Conservation (phyloP, 2,797 vertebrate species). For the Potorous gilbertii region DNA sequence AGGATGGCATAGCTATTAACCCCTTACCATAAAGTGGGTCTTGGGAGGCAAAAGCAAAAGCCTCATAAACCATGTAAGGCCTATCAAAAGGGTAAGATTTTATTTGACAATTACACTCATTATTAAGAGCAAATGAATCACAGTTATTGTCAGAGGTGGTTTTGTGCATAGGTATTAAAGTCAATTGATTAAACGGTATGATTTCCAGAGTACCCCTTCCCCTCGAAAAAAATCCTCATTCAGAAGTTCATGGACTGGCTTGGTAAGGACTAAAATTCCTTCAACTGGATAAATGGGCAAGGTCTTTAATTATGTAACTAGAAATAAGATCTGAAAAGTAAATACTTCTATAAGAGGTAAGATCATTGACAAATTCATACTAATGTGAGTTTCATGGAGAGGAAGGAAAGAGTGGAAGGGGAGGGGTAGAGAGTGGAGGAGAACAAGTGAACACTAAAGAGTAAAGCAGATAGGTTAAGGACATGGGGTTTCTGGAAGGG, state of each 20-base stretch:
- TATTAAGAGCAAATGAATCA: not conserved
- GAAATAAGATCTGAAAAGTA: not conserved
- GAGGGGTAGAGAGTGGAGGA: not conserved
- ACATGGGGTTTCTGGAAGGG: too few species aligned
- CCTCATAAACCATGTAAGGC: not conserved
- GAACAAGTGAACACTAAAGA: not conserved
- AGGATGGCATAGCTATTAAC: not conserved
- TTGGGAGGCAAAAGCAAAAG: not conserved
- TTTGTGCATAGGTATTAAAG: not conserved
- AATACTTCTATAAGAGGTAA: not conserved
- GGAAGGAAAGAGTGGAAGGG: not conserved
- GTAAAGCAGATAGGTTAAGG: not conserved
- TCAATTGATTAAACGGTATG: not conserved
- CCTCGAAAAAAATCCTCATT: not conserved
- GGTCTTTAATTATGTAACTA: slow-evolving; percentile 9
- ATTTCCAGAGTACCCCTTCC: not conserved
- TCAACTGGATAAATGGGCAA: slow-evolving; percentile 14
- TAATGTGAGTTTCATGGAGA: not conserved
- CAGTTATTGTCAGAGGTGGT: not conserved
- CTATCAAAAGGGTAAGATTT: not conserved
- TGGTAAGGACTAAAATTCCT: not conserved
- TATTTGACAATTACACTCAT: not conserved
- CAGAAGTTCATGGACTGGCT: not conserved
- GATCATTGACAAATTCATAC: slow-evolving; percentile 5
- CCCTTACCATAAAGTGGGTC: not conserved